Evolutionary conservation across 1,140 invertebrate genomes (phyloP).

Genomic region (Plutomurus gul): DNA sequence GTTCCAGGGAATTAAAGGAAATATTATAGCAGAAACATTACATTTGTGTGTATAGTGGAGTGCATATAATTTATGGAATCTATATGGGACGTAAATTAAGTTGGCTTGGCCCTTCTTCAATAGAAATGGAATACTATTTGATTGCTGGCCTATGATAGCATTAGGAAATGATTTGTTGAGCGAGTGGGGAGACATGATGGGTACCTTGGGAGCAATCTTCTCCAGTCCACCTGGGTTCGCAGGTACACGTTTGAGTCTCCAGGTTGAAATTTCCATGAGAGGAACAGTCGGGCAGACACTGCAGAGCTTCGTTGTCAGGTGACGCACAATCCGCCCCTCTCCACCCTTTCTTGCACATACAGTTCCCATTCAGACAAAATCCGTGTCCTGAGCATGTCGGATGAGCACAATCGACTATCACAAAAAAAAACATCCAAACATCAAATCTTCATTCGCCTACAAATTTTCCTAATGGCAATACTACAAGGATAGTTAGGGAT

Average conservation of each 20-base stretch:
- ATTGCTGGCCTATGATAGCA: neutral
- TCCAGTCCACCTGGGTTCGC: conserved; percentile 89
- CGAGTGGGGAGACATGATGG: neutral
- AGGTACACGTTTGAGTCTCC: conserved; percentile 86
- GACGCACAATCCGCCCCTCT: conserved; percentile 88
- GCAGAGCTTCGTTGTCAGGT: conserved; percentile 88
- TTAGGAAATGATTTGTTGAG: neutral
- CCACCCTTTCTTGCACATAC: conserved; percentile 97
- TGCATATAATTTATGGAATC: no score
- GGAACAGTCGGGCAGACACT: conserved; percentile 92
- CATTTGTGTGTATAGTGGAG: no score
- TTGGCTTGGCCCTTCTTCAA: no score
- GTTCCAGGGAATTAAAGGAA: no score
- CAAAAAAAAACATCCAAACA: conserved; percentile 28
- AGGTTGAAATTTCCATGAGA: conserved; percentile 93
- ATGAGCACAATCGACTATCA: conserved; percentile 86
- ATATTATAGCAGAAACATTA: no score
- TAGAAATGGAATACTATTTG: no score
- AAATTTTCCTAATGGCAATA: no score
- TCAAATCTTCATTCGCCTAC: neutral
- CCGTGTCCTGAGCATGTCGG: conserved; percentile 94
- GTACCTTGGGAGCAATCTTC: conserved; percentile 89
- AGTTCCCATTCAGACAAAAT: conserved; percentile 87
- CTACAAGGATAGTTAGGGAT: no score
- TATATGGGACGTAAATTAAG: no score